Conservation (phyloP, 1,140 invertebrate species). For the Cyphomyrmex costatus region DNA sequence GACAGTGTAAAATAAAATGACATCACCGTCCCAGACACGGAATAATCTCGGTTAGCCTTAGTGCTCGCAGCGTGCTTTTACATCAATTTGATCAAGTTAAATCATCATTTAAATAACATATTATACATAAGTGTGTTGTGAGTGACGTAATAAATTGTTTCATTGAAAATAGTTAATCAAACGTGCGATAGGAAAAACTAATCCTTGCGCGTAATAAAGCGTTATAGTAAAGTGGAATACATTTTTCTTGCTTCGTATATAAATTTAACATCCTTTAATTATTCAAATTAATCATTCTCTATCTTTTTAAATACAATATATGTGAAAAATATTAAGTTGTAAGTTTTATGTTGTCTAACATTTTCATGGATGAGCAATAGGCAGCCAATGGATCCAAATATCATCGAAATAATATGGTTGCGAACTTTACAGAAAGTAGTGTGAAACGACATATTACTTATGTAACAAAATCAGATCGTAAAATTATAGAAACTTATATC, state of each 20-base stretch:
- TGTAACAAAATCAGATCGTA: too few species aligned
- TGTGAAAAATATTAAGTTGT: not conserved
- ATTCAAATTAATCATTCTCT: not conserved
- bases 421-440: too few species aligned
- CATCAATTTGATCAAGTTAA: slow-evolving; percentile 21
- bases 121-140: not conserved
- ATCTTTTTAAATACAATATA: not conserved
- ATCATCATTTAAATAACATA: slow-evolving; percentile 33
- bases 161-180: not conserved
- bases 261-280: slow-evolving; percentile 9
- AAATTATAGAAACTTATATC: too few species aligned
- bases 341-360: not conserved
- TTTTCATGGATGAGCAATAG: too few species aligned
- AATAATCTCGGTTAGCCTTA: slow-evolving; percentile 5
- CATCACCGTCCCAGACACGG: not conserved
- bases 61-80: not conserved
- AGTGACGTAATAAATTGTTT: not conserved
- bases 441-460: too few species aligned
- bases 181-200: not conserved
- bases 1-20: slow-evolving; percentile 37
- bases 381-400: too few species aligned
- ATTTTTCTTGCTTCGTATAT: not conserved
- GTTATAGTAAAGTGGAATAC: not conserved
- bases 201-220: not conserved
- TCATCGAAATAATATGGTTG: too few species aligned